These are phyloP conservation scores for Pelodytes ibericus DNA, from an alignment of 2,797 vertebrate species.

Conservation along the genomic window DNA sequence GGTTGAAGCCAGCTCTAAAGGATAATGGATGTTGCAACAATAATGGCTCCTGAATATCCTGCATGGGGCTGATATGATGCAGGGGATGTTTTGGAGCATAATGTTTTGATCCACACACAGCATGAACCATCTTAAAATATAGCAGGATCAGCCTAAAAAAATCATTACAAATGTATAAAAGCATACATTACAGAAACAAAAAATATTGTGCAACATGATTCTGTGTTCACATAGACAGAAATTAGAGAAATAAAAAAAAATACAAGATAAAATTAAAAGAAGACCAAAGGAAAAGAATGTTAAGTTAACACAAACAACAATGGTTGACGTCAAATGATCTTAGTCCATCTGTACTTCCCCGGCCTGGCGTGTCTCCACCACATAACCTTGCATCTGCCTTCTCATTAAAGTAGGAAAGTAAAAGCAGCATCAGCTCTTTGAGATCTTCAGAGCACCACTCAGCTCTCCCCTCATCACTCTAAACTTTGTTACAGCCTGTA, in stretches of 20 bases:
- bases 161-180: no score
- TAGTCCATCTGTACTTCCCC: slow-evolving; percentile 37
- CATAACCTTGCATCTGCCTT: slow-evolving; percentile 34
- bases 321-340: background rate
- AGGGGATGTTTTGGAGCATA: background rate
- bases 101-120: background rate
- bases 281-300: background rate
- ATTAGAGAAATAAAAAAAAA: background rate
- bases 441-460: slow-evolving; percentile 30
- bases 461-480: background rate
- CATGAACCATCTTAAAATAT: background rate
- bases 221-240: no score
- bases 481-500: background rate
- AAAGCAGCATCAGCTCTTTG: slow-evolving; percentile 51
- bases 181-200: no score
- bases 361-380: slow-evolving; percentile 51
- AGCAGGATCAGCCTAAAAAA: background rate
- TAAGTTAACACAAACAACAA: background rate
- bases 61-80: background rate
- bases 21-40: background rate
- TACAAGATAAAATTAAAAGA: background rate
- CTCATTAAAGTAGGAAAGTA: slow-evolving; percentile 52
- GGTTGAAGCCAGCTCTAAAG: background rate
- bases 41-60: background rate
- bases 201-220: no score